These are phyloP conservation scores for Orycteropus afer DNA, from an alignment of 2,113 vertebrate species.

Conservation along the genomic window DNA sequence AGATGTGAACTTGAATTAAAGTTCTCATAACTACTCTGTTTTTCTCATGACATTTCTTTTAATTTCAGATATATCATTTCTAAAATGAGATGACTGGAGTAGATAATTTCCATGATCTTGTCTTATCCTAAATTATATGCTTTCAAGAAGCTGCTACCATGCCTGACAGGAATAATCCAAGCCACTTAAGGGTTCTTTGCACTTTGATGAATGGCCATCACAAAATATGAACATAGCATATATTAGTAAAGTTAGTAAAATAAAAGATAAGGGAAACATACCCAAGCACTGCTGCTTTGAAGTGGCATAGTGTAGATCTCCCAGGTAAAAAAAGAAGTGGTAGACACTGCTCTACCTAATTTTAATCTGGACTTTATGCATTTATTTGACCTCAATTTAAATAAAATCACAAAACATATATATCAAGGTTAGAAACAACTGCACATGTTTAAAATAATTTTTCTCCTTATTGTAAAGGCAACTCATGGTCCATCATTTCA, in stretches of 20 bases:
- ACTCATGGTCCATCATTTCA: neutral
- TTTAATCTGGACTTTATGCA: neutral
- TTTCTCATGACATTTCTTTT: neutral
- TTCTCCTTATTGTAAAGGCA: slow-evolving; percentile 9
- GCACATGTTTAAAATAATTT: neutral
- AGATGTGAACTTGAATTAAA: neutral
- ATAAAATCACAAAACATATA: neutral
- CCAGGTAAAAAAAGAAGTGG: neutral
- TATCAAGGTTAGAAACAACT: neutral
- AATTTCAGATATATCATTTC: neutral
- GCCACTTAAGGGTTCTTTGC: neutral
- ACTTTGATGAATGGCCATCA: neutral
- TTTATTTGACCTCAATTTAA: neutral
- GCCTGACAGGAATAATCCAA: neutral
- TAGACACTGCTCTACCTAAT: neutral
- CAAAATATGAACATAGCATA: neutral
- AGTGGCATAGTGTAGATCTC: neutral
- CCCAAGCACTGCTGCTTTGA: neutral
- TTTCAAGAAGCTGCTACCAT: neutral
- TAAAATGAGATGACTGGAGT: neutral
- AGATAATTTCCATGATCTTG: neutral
- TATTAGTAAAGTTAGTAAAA: no score
- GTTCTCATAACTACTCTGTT: neutral
- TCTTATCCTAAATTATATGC: neutral
- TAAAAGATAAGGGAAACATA: neutral